Conservation (phyloP, 2,113 vertebrate species). For the Puffinus mauretanicus region DNA sequence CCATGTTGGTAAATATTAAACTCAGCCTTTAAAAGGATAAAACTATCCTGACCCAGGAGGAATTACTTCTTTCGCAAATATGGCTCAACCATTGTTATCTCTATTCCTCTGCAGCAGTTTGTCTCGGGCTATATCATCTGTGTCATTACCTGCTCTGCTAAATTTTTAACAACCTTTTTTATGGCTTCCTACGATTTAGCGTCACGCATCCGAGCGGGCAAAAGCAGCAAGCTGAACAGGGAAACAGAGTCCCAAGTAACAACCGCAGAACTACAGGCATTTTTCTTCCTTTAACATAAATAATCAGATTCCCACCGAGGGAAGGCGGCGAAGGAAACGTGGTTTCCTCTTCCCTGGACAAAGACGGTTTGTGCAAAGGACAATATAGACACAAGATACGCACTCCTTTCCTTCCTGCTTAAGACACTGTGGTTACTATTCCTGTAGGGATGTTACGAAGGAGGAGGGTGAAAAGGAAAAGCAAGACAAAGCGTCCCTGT, state of each 20-base stretch:
- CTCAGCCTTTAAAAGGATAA: background rate
- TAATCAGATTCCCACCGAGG: background rate
- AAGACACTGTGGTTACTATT: background rate
- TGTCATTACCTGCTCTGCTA: background rate
- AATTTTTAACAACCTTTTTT: background rate
- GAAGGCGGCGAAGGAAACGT: background rate
- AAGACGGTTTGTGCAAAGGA: background rate
- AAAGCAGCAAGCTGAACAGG: background rate
- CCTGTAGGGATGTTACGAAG: background rate
- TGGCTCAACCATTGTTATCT: background rate
- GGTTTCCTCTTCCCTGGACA: background rate
- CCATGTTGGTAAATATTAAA: background rate
- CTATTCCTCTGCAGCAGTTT: background rate
- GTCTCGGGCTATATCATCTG: background rate
- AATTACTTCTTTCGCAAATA: background rate
- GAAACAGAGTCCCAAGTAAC: background rate
- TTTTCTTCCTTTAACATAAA: background rate
- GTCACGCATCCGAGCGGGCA: fast-evolving
- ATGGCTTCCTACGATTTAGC: background rate
- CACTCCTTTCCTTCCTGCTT: background rate
- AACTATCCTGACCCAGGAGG: background rate
- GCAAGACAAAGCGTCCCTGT: background rate
- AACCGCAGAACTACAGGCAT: background rate
- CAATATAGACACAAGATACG: background rate
- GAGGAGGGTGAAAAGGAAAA: background rate